phyloP scores from a whole-genome alignment of 2,888 invertebrate species.

The Scelioninae gen. 1 region DNA sequence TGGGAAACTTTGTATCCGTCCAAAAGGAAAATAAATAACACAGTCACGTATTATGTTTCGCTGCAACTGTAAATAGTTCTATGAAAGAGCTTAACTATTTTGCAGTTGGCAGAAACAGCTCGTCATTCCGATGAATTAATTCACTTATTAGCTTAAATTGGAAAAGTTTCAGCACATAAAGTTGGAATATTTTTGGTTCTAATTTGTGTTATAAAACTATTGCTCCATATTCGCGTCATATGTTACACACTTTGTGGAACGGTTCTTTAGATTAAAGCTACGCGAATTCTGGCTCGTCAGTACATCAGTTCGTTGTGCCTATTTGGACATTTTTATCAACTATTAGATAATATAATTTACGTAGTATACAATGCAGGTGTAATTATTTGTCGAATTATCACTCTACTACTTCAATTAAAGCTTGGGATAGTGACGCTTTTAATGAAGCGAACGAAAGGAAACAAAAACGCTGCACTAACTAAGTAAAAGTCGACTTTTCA shows the following conservation, averaged over 20 bases:
- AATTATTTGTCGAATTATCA: slow-evolving; percentile 39
- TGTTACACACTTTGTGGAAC: too few relatives aligned
- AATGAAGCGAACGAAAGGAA: slow-evolving; percentile 34
- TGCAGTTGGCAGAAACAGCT: slow-evolving; percentile 23
- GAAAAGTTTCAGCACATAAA: slow-evolving; percentile 34
- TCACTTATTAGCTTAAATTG: slow-evolving; percentile 39
- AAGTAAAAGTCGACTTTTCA: slow-evolving; percentile 60
- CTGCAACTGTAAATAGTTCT: slow-evolving; percentile 45
- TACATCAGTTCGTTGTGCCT: too few relatives aligned
- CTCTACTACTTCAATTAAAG: slow-evolving; percentile 42
- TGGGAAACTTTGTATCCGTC: slow-evolving; percentile 34
- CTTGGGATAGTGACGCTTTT: slow-evolving; percentile 38
- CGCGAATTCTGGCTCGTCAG: too few relatives aligned
- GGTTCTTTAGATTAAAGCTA: too few relatives aligned
- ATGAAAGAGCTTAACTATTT: slow-evolving; percentile 49
- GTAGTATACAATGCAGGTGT: too few relatives aligned
- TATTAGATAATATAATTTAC: too few relatives aligned
- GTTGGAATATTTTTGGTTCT: slow-evolving; percentile 21
- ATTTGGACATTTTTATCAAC: too few relatives aligned
- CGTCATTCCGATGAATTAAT: slow-evolving; percentile 44
- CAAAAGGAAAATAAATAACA: slow-evolving; percentile 45
- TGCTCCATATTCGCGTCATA: too few relatives aligned
- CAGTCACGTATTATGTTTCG: slow-evolving; percentile 44
- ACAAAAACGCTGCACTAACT: slow-evolving; percentile 47
- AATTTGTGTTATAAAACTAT: slow-evolving; percentile 31